Evolutionary conservation across 2,113 vertebrate genomes (phyloP).

Genomic region (Corythornis vintsioides): DNA sequence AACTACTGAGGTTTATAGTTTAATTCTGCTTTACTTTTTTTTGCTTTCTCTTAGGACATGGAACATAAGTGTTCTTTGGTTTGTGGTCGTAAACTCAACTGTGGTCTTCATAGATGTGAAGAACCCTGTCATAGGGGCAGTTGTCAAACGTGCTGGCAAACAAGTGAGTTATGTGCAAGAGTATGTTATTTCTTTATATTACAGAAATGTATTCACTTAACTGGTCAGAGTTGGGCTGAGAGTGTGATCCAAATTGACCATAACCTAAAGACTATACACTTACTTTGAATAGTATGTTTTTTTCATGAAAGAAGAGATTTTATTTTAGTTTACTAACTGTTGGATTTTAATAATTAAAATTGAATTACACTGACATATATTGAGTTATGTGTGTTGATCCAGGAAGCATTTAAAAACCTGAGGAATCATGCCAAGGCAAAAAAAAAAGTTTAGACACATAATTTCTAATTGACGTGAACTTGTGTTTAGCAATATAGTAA

Average conservation of each 20-base stretch:
- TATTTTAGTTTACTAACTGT: background rate
- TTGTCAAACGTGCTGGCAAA: conserved; percentile 97
- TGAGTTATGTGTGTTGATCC: background rate
- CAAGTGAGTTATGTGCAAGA: conserved; percentile 81
- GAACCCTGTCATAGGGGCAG: conserved; percentile 95
- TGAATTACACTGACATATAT: background rate
- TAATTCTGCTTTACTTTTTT: background rate
- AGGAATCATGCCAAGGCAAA: background rate
- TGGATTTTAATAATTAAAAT: background rate
- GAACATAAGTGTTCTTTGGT: conserved; percentile 93
- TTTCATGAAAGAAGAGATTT: background rate
- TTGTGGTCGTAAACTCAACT: conserved; percentile 95
- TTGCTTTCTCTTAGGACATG: conserved; percentile 73
- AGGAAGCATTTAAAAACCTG: background rate
- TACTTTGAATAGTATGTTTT: background rate
- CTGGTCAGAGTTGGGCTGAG: background rate
- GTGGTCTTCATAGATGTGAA: conserved; percentile 95
- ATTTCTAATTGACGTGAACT: too few relatives aligned
- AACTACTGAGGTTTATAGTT: background rate
- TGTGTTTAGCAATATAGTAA: too few relatives aligned
- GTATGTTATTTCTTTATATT: background rate
- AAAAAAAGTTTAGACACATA: background rate
- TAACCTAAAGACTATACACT: background rate
- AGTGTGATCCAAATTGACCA: background rate
- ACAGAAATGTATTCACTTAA: background rate